phyloP scores from a whole-genome alignment of 2,888 invertebrate species.

The Silvanus unidentatus region DNA sequence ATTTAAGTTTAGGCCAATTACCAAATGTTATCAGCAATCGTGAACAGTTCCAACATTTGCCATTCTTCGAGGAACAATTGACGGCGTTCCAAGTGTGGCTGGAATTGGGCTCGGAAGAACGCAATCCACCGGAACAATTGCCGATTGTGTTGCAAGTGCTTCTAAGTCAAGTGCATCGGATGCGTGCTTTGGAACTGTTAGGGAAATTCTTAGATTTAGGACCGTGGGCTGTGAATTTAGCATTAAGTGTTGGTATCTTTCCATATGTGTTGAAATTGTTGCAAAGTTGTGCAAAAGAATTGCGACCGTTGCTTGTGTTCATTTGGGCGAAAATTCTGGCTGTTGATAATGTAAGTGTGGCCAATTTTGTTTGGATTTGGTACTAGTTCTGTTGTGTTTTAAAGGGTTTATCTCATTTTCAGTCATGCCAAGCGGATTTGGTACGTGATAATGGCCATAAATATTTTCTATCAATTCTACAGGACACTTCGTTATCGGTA shows the following conservation, averaged over 20 bases:
- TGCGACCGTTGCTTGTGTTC: conserved; percentile 89
- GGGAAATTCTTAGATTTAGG: conserved; percentile 94
- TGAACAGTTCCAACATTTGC: conserved; percentile 65
- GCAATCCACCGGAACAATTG: conserved; percentile 90
- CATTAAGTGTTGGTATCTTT: conserved; percentile 95
- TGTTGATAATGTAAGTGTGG: conserved; percentile 76
- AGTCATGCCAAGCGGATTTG: conserved; percentile 92
- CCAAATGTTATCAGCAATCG: conserved; percentile 65
- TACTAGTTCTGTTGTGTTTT: conserved; percentile 4
- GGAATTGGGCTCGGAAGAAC: conserved; percentile 63
- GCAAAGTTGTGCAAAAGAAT: conserved; percentile 89
- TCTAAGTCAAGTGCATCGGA: conserved; percentile 75
- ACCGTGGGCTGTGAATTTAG: conserved; percentile 91
- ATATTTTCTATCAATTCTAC: conserved; percentile 88
- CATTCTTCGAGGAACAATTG: conserved; percentile 96
- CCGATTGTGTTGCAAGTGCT: conserved; percentile 92
- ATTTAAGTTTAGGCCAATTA: conserved; percentile 87
- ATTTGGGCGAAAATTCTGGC: conserved; percentile 99
- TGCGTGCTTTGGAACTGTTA: conserved; percentile 89
- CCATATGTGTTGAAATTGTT: conserved; percentile 96
- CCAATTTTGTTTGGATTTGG: conserved; percentile 1
- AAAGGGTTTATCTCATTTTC: conserved; percentile 33
- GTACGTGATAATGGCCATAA: conserved; percentile 91
- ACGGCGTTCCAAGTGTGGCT: conserved; percentile 97
- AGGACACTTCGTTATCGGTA: conserved; percentile 78